Evolutionary conservation across 2,113 vertebrate genomes (phyloP).

Genomic region (Aphyosemion australe): DNA sequence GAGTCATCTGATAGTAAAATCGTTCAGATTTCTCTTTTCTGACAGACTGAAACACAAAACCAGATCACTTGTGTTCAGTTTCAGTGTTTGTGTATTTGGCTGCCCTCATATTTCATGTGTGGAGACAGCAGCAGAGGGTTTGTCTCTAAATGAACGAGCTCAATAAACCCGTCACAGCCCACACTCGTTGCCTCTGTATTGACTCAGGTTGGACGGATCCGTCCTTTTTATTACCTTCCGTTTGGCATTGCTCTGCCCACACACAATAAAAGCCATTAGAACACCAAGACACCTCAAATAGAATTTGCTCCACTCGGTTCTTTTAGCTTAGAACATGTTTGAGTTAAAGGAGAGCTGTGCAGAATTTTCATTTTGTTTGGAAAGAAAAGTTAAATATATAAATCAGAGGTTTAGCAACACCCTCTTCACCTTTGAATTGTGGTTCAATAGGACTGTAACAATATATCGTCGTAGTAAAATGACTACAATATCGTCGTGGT

Average conservation of each 20-base stretch:
- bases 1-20: too few relatives aligned
- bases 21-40: too few relatives aligned
- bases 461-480: too few relatives aligned
- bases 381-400: too few relatives aligned
- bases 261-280: slow-evolving; percentile 29
- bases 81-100: slow-evolving; percentile 54
- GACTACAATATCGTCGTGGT: too few relatives aligned
- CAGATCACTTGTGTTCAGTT: slow-evolving; percentile 16
- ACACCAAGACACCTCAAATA: slow-evolving; percentile 27
- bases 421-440: too few relatives aligned
- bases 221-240: slow-evolving; percentile 57
- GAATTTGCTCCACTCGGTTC: not conserved
- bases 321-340: not conserved
- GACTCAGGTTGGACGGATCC: slow-evolving; percentile 48
- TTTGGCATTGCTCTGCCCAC: slow-evolving; percentile 32
- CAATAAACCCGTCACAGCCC: slow-evolving; percentile 67
- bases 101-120: slow-evolving; percentile 57
- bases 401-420: too few relatives aligned
- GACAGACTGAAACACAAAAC: not conserved
- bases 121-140: slow-evolving; percentile 48
- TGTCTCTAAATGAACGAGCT: slow-evolving; percentile 52
- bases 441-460: too few relatives aligned
- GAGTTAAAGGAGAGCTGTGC: too few relatives aligned
- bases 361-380: too few relatives aligned
- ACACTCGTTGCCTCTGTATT: slow-evolving; percentile 56